Evolutionary conservation across 2,113 vertebrate genomes (phyloP), one percentile per base, ranked within the genome.

Genomic region (Sinocyclocheilus rhinocerous): DNA sequence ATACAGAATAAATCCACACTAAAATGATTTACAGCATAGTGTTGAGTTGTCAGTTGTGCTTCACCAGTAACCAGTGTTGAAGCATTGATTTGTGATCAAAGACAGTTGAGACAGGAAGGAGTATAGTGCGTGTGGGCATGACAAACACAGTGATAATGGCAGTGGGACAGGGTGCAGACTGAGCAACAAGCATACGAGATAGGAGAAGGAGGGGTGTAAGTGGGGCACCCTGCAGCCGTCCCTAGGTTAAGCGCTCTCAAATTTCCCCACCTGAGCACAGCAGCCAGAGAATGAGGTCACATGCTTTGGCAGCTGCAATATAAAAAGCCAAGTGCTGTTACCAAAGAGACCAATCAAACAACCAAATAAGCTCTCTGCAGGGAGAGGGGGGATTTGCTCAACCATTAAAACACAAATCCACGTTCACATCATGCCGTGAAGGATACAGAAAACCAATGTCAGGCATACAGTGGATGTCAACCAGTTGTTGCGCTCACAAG

Each of bases 271-370:
- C 93, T 92, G 82, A 73, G 84, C 73, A 78, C 18, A 50, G 92
- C 91, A 90, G 89, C 90, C 78, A 89, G 87, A 86, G 91, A 94
- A 94, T 93, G 94, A 95, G 92, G 92, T 95, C 93, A 94, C 91
- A 92, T 83, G 78, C 89, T 92, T 85, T 90, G 85, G 82, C 45
- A 76, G 85, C 45, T 73, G 87, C 84, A 83, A 79, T 87, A 86
- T 77, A 72, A 91, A 91, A 87, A 93, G 90, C 57, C 50, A 75
- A 90, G 87, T 84, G 1, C 86, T 86, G 89, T 90, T 89, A 88
- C 91, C 85, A 87, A 81, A 87, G 89, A 86, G 65, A 89, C 81
- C 26, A 80, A 87, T 91, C 86, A 88, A 89, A 91, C 63, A 89
- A 87, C 84, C 65, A 91, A 92, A 90, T 88, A 85, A 85, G 83